Evolutionary conservation across 2,797 vertebrate genomes (phyloP).

Genomic region (Denticeps clupeoides): DNA sequence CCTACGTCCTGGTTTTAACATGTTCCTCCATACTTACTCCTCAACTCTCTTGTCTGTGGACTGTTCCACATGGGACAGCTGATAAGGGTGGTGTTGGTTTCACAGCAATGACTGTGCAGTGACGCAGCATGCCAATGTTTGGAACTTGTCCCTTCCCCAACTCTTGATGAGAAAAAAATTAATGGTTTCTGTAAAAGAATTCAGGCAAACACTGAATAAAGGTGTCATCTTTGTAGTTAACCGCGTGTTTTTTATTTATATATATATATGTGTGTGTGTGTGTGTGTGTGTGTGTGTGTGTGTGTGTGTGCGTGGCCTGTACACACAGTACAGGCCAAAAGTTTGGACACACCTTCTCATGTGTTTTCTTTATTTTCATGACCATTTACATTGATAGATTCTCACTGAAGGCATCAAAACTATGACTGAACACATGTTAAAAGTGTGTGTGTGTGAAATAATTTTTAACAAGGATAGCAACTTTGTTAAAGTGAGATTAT

Average conservation of each 20-base stretch:
- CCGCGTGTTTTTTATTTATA: conserved; percentile 34
- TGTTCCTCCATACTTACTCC: conserved; percentile 47
- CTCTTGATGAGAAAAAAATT: conserved; percentile 36
- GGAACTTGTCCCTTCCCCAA: conserved; percentile 49
- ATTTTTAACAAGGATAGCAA: too few species aligned
- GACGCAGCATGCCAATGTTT: conserved; percentile 64
- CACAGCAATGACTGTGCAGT: conserved; percentile 61
- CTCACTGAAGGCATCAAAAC: too few species aligned
- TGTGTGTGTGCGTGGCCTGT: too few species aligned
- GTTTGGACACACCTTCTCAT: too few species aligned
- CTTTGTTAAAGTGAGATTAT: too few species aligned
- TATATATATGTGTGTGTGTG: not conserved
- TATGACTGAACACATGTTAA: too few species aligned
- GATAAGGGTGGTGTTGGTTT: conserved; percentile 48
- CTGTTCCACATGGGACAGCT: conserved; percentile 42
- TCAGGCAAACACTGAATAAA: conserved; percentile 60
- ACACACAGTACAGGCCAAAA: too few species aligned
- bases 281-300: not conserved
- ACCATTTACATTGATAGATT: too few species aligned
- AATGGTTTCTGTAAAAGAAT: conserved; percentile 53
- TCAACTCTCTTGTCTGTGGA: conserved; percentile 51
- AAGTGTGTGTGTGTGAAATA: too few species aligned
- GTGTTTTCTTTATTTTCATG: too few species aligned
- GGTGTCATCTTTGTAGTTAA: conserved; percentile 65
- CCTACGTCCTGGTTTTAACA: conserved; percentile 36